Conservation (phyloP, 2,797 vertebrate genomes). For the Typhlichthys subterraneus region DNA sequence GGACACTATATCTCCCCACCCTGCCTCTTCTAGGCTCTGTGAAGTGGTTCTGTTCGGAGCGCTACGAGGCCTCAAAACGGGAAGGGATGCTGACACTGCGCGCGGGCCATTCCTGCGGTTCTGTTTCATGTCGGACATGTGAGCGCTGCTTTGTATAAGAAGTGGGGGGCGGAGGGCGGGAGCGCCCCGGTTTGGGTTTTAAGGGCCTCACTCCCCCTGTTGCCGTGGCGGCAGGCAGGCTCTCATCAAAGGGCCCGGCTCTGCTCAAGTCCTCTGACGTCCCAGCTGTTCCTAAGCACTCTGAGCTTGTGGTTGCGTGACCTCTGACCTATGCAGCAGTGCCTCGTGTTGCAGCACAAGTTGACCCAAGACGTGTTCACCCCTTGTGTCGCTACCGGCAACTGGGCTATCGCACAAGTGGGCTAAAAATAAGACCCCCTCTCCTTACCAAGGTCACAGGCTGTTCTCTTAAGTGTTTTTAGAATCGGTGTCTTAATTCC, state of each 20-base stretch:
- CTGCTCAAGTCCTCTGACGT: conserved; percentile 39
- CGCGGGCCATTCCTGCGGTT: conserved; percentile 79
- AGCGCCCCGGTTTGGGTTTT: conserved; percentile 24
- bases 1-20: conserved; percentile 54
- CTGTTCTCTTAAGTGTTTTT: neutral
- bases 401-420: conserved; percentile 15
- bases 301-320: conserved; percentile 62
- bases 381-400: conserved; percentile 29
- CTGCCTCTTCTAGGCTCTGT: conserved; percentile 57
- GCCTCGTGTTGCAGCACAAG: conserved; percentile 59
- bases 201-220: conserved; percentile 31
- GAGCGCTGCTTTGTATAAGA: conserved; percentile 36
- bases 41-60: conserved; percentile 78
- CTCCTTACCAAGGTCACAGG: conserved; percentile 2
- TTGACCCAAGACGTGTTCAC: conserved; percentile 56
- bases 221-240: conserved; percentile 38
- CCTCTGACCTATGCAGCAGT: conserved; percentile 58
- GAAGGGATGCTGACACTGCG: conserved; percentile 74
- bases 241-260: conserved; percentile 46
- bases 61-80: conserved; percentile 55
- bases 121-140: conserved; percentile 74
- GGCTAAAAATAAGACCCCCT: conserved; percentile 55
- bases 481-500: neutral
- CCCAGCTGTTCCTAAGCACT: conserved; percentile 69
- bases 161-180: conserved; percentile 12